Evolutionary conservation across 2,113 vertebrate species (phyloP).

Genomic region (Hymenochirus boettgeri): DNA sequence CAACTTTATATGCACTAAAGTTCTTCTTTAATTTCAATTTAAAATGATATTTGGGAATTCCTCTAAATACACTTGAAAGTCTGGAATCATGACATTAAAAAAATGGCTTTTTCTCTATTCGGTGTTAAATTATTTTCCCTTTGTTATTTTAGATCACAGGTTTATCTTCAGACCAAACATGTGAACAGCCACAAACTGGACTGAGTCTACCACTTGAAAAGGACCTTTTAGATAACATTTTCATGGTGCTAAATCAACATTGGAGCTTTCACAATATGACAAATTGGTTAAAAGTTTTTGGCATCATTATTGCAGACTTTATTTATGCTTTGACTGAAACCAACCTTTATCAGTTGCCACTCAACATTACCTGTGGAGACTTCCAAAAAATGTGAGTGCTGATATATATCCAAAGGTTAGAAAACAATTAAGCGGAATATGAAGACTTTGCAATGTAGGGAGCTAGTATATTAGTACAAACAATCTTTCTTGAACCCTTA

Average conservation of each 20-base stretch:
- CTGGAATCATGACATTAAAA: no score
- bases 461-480: no score
- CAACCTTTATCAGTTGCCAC: conserved; percentile 4
- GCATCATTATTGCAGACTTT: conserved; percentile 16
- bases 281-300: conserved; percentile 11
- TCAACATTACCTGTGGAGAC: conserved; percentile 14
- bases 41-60: no score
- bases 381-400: conserved; percentile 44
- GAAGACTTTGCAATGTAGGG: no score
- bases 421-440: no score
- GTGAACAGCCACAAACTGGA: not conserved
- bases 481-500: not conserved
- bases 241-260: conserved; percentile 25
- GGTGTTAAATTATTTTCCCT: not conserved
- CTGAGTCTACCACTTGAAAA: conserved; percentile 12
- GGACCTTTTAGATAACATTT: conserved; percentile 14
- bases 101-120: no score
- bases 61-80: no score
- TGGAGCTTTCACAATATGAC: conserved; percentile 18
- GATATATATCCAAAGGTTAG: no score
- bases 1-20: no score
- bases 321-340: conserved; percentile 17
- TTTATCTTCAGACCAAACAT: not conserved
- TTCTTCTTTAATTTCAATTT: no score
- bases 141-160: conserved; percentile 6